Evolutionary conservation across 2,797 vertebrate genomes (phyloP).

Genomic region (Loriculus beryllinus): DNA sequence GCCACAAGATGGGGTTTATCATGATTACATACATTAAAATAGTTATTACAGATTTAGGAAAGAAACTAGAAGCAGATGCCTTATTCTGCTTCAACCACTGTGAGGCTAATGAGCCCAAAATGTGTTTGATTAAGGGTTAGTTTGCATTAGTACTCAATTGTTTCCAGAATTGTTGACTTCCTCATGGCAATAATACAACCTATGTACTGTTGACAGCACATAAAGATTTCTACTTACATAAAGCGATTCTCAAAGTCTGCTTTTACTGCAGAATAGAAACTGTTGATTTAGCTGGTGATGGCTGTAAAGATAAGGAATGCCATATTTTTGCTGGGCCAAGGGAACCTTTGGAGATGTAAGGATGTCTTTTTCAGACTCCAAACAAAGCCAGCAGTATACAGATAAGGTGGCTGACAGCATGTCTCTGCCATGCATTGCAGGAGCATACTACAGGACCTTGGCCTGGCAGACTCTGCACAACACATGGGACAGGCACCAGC

Average conservation of each 20-base stretch:
- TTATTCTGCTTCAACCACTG: background rate
- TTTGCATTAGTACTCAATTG: background rate
- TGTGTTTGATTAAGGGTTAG: background rate
- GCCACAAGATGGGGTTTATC: background rate
- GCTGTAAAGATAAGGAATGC: background rate
- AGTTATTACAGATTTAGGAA: background rate
- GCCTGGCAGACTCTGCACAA: background rate
- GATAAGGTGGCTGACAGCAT: background rate
- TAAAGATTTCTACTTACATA: background rate
- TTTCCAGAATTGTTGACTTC: background rate
- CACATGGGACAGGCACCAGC: background rate
- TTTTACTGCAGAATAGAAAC: background rate
- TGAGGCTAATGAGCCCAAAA: background rate
- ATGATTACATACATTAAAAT: background rate
- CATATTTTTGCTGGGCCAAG: background rate
- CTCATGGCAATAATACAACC: background rate
- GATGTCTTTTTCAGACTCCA: background rate
- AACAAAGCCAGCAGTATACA: background rate
- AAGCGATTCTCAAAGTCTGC: background rate
- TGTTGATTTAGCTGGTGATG: background rate
- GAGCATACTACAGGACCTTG: fast-evolving
- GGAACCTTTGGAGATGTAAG: background rate
- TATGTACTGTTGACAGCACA: background rate
- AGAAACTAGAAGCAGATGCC: background rate
- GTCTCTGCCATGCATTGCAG: fast-evolving